Evolutionary conservation across 2,113 vertebrate genomes (phyloP).

Genomic region (Carollia perspicillata): DNA sequence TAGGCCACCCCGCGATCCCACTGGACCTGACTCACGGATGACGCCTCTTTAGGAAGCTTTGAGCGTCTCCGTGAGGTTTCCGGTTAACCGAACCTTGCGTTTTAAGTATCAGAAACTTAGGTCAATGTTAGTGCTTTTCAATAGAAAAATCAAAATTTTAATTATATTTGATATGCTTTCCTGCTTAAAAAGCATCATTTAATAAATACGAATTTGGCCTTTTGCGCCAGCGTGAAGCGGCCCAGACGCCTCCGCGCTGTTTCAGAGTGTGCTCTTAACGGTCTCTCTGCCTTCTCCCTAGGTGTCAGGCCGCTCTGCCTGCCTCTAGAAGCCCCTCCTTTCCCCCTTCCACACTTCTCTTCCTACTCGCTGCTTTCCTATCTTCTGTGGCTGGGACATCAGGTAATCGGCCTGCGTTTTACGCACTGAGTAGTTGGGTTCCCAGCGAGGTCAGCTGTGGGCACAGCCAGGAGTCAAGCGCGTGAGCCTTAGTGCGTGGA

Average conservation of each 20-base stretch:
- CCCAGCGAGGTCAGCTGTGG: neutral
- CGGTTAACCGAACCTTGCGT: neutral
- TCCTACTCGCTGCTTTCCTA: slow-evolving; percentile 66
- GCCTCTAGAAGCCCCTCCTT: slow-evolving; percentile 63
- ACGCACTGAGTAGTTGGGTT: neutral
- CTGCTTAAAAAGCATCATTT: neutral
- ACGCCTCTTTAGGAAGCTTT: neutral
- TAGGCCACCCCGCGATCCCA: neutral
- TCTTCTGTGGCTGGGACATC: slow-evolving; percentile 63
- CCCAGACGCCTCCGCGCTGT: neutral
- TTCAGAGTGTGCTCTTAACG: slow-evolving; percentile 40
- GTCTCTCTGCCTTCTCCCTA: slow-evolving; percentile 71
- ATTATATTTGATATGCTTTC: neutral
- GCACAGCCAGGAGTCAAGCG: neutral
- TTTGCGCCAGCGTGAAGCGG: neutral
- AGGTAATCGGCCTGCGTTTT: slow-evolving; percentile 53
- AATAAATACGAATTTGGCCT: neutral
- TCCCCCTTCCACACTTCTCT: slow-evolving; percentile 60
- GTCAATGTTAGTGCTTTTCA: neutral
- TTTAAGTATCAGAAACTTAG: neutral
- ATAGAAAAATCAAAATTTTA: neutral
- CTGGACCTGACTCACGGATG: accelerated
- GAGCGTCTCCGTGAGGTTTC: neutral
- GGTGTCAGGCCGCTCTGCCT: slow-evolving; percentile 71
- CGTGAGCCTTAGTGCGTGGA: slow-evolving; percentile 35